phyloP scores from a whole-genome alignment of 1,140 invertebrate species.

The Drosophila saltans region DNA sequence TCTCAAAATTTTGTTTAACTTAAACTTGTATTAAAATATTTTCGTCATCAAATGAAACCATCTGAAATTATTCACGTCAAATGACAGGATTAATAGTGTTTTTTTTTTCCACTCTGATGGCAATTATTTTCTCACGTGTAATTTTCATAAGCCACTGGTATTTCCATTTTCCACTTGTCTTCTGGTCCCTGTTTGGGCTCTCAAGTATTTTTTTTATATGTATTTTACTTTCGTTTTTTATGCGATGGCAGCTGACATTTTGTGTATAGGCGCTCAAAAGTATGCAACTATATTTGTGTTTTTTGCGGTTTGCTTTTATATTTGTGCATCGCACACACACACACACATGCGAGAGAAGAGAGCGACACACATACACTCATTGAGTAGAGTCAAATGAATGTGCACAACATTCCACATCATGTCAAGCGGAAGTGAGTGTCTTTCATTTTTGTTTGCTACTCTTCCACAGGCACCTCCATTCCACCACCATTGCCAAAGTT shows the following conservation, averaged over 20 bases:
- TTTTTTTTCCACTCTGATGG: not conserved
- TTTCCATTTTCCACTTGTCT: not conserved
- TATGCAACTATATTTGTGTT: conserved; percentile 79
- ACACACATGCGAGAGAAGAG: conserved; percentile 21
- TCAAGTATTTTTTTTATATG: conserved; percentile 27
- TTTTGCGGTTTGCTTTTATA: conserved; percentile 74
- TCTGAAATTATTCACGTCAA: not conserved
- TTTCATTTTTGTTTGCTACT: conserved; percentile 78
- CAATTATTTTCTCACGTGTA: conserved; percentile 37
- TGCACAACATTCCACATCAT: conserved; percentile 71
- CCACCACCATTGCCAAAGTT: not conserved
- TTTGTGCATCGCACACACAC: conserved; percentile 62
- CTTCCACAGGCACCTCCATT: conserved; percentile 22
- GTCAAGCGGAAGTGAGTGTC: conserved; percentile 81
- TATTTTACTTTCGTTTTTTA: conserved; percentile 24
- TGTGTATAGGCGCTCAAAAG: conserved; percentile 73
- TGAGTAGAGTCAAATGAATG: conserved; percentile 74
- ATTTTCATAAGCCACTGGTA: conserved; percentile 23
- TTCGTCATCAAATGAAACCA: not conserved
- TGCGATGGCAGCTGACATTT: conserved; percentile 49
- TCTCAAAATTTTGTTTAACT: too few relatives aligned
- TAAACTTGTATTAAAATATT: too few relatives aligned
- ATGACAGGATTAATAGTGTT: not conserved
- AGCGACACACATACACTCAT: conserved; percentile 32
- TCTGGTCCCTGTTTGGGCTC: conserved; percentile 12